These are phyloP conservation scores for Lipophrys pholis DNA, from an alignment of 2,113 vertebrate species.

Conservation along the genomic window DNA sequence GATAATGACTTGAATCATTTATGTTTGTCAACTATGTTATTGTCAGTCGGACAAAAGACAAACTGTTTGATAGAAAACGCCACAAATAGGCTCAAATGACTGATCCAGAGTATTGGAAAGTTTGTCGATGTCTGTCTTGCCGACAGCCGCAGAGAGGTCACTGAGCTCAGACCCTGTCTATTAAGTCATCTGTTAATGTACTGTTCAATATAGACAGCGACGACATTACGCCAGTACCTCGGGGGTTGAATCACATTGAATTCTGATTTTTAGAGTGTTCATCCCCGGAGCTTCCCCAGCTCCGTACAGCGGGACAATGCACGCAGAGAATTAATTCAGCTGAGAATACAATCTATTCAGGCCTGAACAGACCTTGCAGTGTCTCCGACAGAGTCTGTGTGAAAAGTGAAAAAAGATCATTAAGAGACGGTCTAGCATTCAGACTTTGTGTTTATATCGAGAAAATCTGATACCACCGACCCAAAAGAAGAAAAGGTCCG, in stretches of 20 bases:
- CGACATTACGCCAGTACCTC: constrained; percentile 13
- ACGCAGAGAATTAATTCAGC: constrained; percentile 63
- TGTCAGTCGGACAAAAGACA: neutral
- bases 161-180: constrained; percentile 41
- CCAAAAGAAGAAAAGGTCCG: constrained; percentile 36
- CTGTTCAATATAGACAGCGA: constrained; percentile 26
- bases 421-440: constrained; percentile 32
- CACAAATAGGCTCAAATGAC: neutral
- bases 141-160: constrained; percentile 5
- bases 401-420: constrained; percentile 45
- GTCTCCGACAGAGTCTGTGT: constrained; percentile 49
- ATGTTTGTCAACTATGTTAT: too few relatives aligned
- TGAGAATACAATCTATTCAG: constrained; percentile 65
- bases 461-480: constrained; percentile 12
- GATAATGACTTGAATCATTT: too few relatives aligned
- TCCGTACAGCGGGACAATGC: constrained; percentile 48
- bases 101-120: neutral
- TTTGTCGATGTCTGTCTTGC: constrained; percentile 18
- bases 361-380: constrained; percentile 42
- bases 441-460: neutral
- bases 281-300: constrained; percentile 21
- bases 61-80: neutral
- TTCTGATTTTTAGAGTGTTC: constrained; percentile 31
- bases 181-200: constrained; percentile 42
- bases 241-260: constrained; percentile 36